Evolutionary conservation across 2,113 vertebrate genomes (phyloP).

Genomic region (Tinamus guttatus): DNA sequence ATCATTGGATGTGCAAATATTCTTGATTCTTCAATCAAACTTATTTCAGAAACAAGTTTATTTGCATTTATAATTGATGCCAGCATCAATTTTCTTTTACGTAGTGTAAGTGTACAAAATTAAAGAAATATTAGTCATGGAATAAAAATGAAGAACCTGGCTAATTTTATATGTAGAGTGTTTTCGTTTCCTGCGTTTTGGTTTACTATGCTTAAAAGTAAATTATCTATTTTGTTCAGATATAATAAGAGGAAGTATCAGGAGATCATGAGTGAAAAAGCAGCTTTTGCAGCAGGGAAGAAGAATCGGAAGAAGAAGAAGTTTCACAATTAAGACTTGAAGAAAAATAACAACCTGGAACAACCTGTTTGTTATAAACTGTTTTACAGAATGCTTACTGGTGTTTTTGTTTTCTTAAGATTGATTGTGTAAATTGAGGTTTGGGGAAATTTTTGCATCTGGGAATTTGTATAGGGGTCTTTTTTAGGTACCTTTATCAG

Average conservation of each 20-base stretch:
- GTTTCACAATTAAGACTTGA: conserved; percentile 82
- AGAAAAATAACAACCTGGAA: conserved; percentile 52
- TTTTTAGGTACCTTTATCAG: not conserved
- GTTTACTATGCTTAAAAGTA: conserved; percentile 38
- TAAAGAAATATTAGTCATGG: not conserved
- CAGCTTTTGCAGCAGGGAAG: conserved; percentile 87
- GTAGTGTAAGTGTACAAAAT: not conserved
- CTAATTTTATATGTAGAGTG: not conserved
- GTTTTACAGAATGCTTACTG: conserved; percentile 15
- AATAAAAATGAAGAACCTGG: not conserved
- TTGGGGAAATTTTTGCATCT: not conserved
- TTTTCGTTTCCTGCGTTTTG: conserved; percentile 35
- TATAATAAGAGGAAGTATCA: conserved; percentile 93
- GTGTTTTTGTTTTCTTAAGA: conserved; percentile 21
- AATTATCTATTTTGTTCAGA: conserved; percentile 79
- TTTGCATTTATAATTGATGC: not conserved
- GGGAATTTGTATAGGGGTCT: not conserved
- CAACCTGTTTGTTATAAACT: conserved; percentile 38
- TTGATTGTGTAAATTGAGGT: not conserved
- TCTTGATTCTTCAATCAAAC: not conserved
- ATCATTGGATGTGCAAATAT: not conserved
- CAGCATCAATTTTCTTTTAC: not conserved
- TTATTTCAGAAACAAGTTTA: not conserved
- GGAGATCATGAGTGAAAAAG: conserved; percentile 89
- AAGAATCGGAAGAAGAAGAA: conserved; percentile 90